Percentiles rank a stretch among this genome's conserved stretches.
Conservation (phyloP, 2,113 vertebrate species). For the Pollimyrus isidori region DNA sequence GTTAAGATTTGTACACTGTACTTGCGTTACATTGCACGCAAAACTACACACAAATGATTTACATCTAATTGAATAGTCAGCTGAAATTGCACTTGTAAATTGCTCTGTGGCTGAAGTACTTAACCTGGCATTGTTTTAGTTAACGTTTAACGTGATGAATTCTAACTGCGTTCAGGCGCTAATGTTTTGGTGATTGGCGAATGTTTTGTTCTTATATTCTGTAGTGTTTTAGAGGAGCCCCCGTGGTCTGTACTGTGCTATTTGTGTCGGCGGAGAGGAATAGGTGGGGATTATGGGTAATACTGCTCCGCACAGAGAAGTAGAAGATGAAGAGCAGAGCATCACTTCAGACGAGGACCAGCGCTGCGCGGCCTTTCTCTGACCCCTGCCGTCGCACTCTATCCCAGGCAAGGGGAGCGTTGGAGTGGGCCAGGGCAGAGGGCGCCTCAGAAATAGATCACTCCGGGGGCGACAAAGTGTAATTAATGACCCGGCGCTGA, state of each 20-base stretch:
- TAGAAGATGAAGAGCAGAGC: not conserved
- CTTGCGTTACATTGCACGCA: not conserved
- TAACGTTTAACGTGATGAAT: not conserved
- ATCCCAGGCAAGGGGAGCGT: not conserved
- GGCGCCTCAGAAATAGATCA: conserved; percentile 66
- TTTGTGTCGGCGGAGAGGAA: not conserved
- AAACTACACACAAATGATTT: not conserved
- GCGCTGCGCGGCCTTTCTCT: not conserved
- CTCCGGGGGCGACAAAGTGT: conserved; percentile 72
- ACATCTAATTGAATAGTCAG: not conserved
- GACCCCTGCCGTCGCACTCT: not conserved
- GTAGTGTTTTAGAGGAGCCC: not conserved
- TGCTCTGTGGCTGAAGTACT: not conserved
- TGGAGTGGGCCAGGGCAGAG: conserved; percentile 40
- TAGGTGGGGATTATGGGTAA: not conserved
- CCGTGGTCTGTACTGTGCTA: not conserved
- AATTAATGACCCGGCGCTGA: conserved; percentile 69
- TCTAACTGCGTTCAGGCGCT: not conserved
- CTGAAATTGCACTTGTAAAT: not conserved
- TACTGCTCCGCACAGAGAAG: not conserved
- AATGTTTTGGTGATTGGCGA: not conserved
- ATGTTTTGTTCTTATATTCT: not conserved
- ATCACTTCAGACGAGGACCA: not conserved
- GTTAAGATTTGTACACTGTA: not conserved
- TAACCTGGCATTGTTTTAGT: not conserved